phyloP scores from a whole-genome alignment of 2,797 vertebrate genomes.

The Rhinatrema bivittatum region DNA sequence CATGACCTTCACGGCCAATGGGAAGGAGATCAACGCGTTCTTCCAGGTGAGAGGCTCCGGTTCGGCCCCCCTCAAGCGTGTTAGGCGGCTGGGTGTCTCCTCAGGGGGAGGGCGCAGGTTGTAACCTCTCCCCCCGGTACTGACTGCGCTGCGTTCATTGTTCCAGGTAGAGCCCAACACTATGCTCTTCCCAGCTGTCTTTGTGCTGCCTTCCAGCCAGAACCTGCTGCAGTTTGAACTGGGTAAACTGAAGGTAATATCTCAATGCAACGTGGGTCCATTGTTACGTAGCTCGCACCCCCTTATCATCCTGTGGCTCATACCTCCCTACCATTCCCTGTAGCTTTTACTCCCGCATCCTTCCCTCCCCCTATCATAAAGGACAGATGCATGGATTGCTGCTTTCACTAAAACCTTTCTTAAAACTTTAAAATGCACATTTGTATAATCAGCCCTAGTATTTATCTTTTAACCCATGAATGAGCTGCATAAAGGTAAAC shows the following conservation, averaged over 20 bases:
- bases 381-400: too few species aligned
- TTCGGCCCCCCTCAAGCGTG: neutral
- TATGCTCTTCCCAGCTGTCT: conserved; percentile 87
- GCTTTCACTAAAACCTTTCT: too few species aligned
- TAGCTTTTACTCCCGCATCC: too few species aligned
- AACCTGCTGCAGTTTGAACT: conserved; percentile 84
- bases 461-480: too few species aligned
- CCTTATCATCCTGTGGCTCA: too few species aligned
- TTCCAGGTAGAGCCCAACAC: conserved; percentile 90
- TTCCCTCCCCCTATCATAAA: too few species aligned
- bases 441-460: too few species aligned
- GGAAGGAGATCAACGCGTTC: conserved; percentile 90
- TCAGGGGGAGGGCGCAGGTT: neutral
- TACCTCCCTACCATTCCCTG: neutral
- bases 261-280: neutral
- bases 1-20: conserved; percentile 88
- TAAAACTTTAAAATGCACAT: too few species aligned
- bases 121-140: too few species aligned
- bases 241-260: conserved; percentile 83
- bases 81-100: neutral
- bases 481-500: too few species aligned
- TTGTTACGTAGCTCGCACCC: accelerated
- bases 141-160: accelerated
- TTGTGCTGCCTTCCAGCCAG: conserved; percentile 74
- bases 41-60: conserved; percentile 68